Conservation (phyloP, 1,140 invertebrate genomes). For the Platyscapa corneri region DNA sequence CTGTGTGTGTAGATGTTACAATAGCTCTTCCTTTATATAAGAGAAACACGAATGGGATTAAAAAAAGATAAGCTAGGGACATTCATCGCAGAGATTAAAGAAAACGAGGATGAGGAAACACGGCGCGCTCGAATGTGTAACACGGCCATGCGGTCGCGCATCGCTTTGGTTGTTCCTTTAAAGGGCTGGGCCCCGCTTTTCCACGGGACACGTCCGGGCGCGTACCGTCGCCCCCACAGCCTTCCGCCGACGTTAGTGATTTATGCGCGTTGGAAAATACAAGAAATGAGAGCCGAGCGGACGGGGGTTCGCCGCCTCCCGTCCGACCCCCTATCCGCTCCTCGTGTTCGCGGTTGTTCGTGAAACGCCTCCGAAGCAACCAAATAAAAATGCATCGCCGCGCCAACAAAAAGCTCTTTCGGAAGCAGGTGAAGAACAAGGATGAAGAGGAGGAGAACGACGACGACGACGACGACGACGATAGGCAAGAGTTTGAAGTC, state of each 20-base stretch:
- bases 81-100: not conserved
- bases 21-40: not conserved
- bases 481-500: not conserved
- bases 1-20: no score
- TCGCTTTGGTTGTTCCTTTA: not conserved
- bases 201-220: conserved; percentile 63
- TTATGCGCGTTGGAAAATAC: conserved; percentile 73
- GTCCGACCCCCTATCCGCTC: conserved; percentile 36
- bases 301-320: not conserved
- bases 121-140: not conserved
- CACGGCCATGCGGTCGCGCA: not conserved
- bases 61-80: not conserved
- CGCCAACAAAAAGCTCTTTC: conserved; percentile 54
- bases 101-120: not conserved
- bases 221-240: conserved; percentile 59
- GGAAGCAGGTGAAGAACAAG: conserved; percentile 25
- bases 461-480: no score
- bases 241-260: conserved; percentile 69
- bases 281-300: conserved; percentile 69
- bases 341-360: conserved; percentile 51
- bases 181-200: conserved; percentile 59
- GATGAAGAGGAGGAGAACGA: no score
- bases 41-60: not conserved
- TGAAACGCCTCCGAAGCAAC: conserved; percentile 57
- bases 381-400: conserved; percentile 67